Conservation (phyloP, 2,888 invertebrate species). For the Nezara viridula region DNA sequence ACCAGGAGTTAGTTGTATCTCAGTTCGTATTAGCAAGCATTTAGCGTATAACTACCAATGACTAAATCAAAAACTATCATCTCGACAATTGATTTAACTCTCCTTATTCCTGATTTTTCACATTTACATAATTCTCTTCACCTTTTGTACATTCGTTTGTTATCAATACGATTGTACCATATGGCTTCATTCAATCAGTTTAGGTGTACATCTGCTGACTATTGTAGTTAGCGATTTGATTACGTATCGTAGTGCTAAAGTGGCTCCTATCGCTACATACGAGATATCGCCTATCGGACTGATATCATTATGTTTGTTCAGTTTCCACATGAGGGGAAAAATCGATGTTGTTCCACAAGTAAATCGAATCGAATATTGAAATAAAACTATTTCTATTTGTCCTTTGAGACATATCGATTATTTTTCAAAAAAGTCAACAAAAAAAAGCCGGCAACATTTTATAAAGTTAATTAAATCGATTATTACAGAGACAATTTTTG, state of each 20-base stretch:
- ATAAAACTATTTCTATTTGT: neutral
- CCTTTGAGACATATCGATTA: no score
- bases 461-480: no score
- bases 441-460: no score
- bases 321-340: neutral
- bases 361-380: neutral
- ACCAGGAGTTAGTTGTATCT: no score
- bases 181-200: neutral
- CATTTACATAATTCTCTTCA: neutral
- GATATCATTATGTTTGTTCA: constrained; percentile 19
- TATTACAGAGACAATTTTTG: no score
- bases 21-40: no score
- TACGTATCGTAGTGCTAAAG: neutral
- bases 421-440: no score
- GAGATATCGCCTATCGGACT: neutral
- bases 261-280: neutral
- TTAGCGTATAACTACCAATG: no score
- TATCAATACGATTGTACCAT: neutral
- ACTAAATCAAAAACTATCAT: no score
- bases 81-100: no score
- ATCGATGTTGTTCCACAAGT: neutral
- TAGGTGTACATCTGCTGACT: neutral
- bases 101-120: no score
- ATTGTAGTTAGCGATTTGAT: neutral
- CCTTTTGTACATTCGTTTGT: neutral